Conservation (phyloP, 2,113 vertebrate species). For the Scomber colias region DNA sequence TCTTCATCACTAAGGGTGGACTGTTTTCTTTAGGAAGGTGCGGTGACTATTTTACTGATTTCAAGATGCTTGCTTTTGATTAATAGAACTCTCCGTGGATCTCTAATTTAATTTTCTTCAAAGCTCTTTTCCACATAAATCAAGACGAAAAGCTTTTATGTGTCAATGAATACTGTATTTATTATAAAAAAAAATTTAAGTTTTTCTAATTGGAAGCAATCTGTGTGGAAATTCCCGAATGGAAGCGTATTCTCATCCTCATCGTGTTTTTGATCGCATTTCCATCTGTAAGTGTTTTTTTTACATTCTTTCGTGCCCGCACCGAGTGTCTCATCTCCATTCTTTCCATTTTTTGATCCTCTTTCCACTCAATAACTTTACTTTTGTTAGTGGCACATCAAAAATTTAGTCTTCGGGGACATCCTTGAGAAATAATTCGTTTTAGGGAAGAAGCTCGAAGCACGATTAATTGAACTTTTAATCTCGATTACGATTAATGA, state of each 20-base stretch:
- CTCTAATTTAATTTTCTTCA: slow-evolving; percentile 35
- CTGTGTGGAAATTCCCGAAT: slow-evolving; percentile 15
- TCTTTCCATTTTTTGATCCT: neutral
- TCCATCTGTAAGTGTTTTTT: slow-evolving; percentile 15
- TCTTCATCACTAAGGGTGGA: slow-evolving; percentile 11
- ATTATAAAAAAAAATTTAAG: neutral
- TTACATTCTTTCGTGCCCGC: neutral
- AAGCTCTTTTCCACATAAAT: slow-evolving; percentile 49
- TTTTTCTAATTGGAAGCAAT: slow-evolving; percentile 30
- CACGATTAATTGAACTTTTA: too few relatives aligned
- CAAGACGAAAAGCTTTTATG: neutral
- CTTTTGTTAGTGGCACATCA: too few relatives aligned
- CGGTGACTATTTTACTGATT: slow-evolving; percentile 9
- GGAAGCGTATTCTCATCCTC: neutral
- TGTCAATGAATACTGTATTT: neutral
- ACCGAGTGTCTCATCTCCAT: neutral
- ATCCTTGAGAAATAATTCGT: too few relatives aligned
- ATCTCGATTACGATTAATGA: too few relatives aligned
- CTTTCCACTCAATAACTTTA: neutral
- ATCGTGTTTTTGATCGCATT: slow-evolving; percentile 2
- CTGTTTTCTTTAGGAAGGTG: slow-evolving; percentile 50
- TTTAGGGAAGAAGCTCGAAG: too few relatives aligned
- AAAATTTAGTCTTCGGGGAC: too few relatives aligned
- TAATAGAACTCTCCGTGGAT: slow-evolving; percentile 10
- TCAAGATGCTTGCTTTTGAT: slow-evolving; percentile 38